Conservation (phyloP, 1,140 invertebrate genomes). For the Aporrectodea caliginosa region DNA sequence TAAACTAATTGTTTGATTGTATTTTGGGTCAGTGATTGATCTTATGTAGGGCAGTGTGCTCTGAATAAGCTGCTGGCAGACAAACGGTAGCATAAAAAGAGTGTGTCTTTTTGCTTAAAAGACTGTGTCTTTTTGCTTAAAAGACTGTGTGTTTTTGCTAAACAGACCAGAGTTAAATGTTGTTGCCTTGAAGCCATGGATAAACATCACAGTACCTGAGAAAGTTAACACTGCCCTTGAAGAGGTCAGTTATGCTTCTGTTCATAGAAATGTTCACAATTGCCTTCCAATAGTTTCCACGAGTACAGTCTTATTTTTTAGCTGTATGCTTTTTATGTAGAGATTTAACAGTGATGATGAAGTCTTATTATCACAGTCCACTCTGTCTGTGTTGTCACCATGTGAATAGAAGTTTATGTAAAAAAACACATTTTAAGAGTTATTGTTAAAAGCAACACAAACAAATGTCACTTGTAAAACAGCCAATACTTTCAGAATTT, state of each 20-base stretch:
- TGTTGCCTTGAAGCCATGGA: conserved; percentile 63
- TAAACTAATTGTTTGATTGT: background rate
- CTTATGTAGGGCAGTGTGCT: background rate
- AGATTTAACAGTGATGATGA: too few species aligned
- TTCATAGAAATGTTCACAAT: conserved; percentile 2
- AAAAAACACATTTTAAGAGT: conserved; percentile 5
- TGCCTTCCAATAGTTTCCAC: background rate
- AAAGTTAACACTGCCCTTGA: conserved; percentile 67
- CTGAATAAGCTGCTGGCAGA: background rate
- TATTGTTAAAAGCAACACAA: too few species aligned
- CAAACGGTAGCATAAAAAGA: background rate
- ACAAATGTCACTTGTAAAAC: too few species aligned
- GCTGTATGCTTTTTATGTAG: too few species aligned
- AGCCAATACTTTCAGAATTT: too few species aligned
- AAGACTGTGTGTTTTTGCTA: background rate
- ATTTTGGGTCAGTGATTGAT: background rate
- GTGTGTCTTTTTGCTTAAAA: background rate
- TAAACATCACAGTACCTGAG: conserved; percentile 62
- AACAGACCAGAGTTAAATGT: conserved; percentile 54
- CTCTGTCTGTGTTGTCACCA: background rate
- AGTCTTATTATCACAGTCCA: too few species aligned
- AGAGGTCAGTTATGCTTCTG: conserved; percentile 60
- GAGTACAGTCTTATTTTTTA: background rate
- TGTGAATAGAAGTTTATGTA: background rate
- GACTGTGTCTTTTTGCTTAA: background rate